Evolutionary conservation across 2,888 invertebrate genomes (phyloP), one percentile per base, ranked within the genome.

Genomic region (Cephalotes varians): DNA sequence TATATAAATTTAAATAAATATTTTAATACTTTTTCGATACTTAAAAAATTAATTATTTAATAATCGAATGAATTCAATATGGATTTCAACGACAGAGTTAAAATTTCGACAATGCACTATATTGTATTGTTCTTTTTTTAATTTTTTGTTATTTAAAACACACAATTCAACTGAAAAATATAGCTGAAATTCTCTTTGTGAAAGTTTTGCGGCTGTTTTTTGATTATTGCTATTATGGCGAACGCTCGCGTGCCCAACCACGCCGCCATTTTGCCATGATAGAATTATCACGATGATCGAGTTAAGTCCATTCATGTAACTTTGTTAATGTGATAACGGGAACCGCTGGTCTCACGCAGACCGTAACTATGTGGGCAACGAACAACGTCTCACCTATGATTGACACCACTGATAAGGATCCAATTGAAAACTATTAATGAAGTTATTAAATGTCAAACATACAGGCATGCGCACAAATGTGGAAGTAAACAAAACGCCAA

Each of bases 371-470:
- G 40, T 67, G 77, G 28, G 31, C 56, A 77, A 77, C 76, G 76
- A 51, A 51, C 37, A 76, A 40, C 15, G 40, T 69, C 77, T 69
- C 69, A 56, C 2, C 9, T 31, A 44, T 79, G 77, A 79, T 79
- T 79, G 69, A 79, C 77, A 79, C 18, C 44, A 47, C 44, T 56
- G 69, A 79, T 79, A 69, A 79, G 69, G 58, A 79, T 56, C 56
- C 56, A 69, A 69, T 69, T 56, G 56, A 79, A 56, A 69, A 69
- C 77, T 69, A 79, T 79, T 79, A 79, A 79, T 71, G 77, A 69
- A 47, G 44, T 25, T 58, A n/a, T 25, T 34, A 44, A 69, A 25
- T 79, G 56, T 58, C 69, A 79, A 79, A 79, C 56, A 71, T 31
- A 31, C 25, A 34, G 44, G 9, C 44, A 47, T 15, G 44, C 44